Conservation (phyloP, 1,140 invertebrate species). For the Tyrophagus putrescentiae region DNA sequence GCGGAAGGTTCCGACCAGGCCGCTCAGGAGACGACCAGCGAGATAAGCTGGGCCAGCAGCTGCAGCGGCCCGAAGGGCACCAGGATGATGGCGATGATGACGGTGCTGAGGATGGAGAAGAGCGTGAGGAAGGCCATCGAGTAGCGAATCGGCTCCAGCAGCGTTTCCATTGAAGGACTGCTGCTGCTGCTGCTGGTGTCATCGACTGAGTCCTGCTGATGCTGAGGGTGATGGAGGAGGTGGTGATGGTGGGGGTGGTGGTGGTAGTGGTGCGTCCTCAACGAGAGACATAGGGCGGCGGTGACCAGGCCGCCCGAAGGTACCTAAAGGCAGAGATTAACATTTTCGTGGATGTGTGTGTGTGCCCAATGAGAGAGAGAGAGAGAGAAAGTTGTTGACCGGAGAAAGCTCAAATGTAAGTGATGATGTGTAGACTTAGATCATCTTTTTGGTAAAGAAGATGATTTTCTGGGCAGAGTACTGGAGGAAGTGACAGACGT, state of each 20-base stretch:
- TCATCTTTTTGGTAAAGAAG: too few relatives aligned
- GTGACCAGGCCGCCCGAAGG: neutral
- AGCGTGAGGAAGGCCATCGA: conserved; percentile 15
- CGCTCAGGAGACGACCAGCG: conserved; percentile 7
- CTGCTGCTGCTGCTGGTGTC: too few relatives aligned
- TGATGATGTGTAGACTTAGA: too few relatives aligned
- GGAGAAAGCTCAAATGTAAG: too few relatives aligned
- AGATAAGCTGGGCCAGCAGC: conserved; percentile 1
- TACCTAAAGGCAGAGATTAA: neutral
- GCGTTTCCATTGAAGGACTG: neutral
- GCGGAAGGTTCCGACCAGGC: conserved; percentile 6
- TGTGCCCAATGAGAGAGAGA: too few relatives aligned
- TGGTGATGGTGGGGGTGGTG: neutral
- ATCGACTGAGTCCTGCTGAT: neutral
- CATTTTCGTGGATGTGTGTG: too few relatives aligned
- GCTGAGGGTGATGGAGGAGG: neutral
- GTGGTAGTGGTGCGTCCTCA: neutral
- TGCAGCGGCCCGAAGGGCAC: conserved; percentile 5
- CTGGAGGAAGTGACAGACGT: too few relatives aligned
- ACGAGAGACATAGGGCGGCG: too few relatives aligned
- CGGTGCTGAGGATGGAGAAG: conserved; percentile 3
- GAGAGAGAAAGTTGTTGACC: too few relatives aligned
- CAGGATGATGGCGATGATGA: neutral
- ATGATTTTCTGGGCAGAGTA: too few relatives aligned
- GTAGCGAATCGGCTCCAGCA: neutral